These are phyloP conservation scores for Coracopsis vasa DNA, from an alignment of 2,113 vertebrate genomes.

Conservation along the genomic window DNA sequence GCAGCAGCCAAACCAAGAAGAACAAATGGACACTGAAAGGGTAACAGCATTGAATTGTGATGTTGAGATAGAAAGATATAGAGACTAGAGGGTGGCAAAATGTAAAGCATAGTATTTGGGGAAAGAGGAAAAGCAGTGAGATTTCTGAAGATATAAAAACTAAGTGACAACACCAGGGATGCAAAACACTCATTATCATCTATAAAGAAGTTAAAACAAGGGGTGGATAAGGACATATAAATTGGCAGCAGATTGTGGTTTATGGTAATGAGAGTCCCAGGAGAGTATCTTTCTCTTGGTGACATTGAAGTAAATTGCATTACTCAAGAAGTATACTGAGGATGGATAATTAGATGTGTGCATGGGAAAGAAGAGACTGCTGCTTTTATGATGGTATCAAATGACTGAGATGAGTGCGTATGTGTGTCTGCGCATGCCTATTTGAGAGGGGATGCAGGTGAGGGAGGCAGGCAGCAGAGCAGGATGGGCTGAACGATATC, in stretches of 20 bases:
- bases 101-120: not conserved
- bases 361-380: not conserved
- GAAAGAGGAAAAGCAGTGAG: not conserved
- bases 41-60: not conserved
- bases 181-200: constrained; percentile 1
- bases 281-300: constrained; percentile 65
- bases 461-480: not conserved
- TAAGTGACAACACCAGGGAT: not conserved
- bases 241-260: constrained; percentile 71
- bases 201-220: constrained; percentile 52
- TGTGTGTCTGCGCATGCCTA: not conserved
- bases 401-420: not conserved
- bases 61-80: not conserved
- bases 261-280: constrained; percentile 63
- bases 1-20: not conserved
- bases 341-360: constrained; percentile 67
- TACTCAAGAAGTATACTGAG: constrained; percentile 57
- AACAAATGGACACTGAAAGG: not conserved
- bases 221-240: constrained; percentile 46
- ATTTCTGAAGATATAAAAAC: not conserved
- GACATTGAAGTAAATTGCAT: constrained; percentile 75
- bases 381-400: constrained; percentile 45
- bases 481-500: not conserved
- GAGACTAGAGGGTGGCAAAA: not conserved
- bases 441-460: not conserved